These are phyloP conservation scores for Geodia barretti DNA, from an alignment of 37 sponge, comb jelly and placozoan genomes.

Conservation along the genomic window DNA sequence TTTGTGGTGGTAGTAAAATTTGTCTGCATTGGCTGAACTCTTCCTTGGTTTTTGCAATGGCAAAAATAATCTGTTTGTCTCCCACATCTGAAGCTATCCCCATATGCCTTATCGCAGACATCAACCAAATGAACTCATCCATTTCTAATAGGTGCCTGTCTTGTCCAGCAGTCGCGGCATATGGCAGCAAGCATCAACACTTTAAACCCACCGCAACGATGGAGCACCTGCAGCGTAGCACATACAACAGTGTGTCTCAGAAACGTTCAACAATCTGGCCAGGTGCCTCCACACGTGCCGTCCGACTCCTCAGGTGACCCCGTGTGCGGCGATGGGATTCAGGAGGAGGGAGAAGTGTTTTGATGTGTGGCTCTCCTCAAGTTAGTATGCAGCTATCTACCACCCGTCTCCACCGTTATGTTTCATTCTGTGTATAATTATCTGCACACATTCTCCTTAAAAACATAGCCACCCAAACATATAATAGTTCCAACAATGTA, in stretches of 20 bases:
- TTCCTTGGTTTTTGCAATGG: neutral
- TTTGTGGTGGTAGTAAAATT: no score
- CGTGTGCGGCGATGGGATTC: slow-evolving; percentile 80
- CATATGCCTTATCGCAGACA: no score
- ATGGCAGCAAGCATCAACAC: slow-evolving; percentile 22
- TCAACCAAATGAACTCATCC: no score
- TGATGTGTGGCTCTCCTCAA: slow-evolving; percentile 76
- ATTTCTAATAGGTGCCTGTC: no score
- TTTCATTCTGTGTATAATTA: no score
- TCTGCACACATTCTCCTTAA: no score
- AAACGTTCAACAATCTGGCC: neutral
- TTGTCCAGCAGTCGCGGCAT: no score
- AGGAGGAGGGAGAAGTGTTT: slow-evolving; percentile 62
- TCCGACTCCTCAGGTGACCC: slow-evolving; percentile 18
- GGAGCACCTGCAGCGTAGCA: slow-evolving; percentile 43
- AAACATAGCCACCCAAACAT: no score
- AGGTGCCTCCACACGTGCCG: slow-evolving; percentile 34
- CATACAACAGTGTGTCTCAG: neutral
- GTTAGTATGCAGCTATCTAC: neutral
- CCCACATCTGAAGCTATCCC: no score
- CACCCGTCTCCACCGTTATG: no score
- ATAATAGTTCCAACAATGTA: neutral
- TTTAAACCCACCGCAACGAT: slow-evolving; percentile 5
- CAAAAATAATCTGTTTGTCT: no score
- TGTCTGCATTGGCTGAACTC: neutral